Conservation (phyloP, 2,888 invertebrate species). For the Athripsodes cinereus region DNA sequence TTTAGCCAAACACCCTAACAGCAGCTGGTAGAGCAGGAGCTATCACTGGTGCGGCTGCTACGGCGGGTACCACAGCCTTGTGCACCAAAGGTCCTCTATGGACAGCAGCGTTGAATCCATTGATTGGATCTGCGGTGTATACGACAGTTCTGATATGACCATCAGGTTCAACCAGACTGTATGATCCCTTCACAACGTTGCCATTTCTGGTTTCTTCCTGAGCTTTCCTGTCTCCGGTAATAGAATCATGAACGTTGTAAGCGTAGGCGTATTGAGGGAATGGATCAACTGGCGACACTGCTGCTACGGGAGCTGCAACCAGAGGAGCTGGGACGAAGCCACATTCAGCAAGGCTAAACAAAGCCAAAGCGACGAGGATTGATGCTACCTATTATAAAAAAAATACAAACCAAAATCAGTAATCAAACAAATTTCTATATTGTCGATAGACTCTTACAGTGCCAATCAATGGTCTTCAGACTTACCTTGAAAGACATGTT, state of each 20-base stretch:
- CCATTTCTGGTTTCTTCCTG: slow-evolving; percentile 35
- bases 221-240: slow-evolving; percentile 37
- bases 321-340: slow-evolving; percentile 24
- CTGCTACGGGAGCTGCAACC: slow-evolving; percentile 28
- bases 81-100: slow-evolving; percentile 31
- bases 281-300: slow-evolving; percentile 28
- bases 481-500: slow-evolving; percentile 28
- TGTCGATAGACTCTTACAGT: too few species aligned
- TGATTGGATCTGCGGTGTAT: slow-evolving; percentile 35
- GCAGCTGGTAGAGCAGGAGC: slow-evolving; percentile 17
- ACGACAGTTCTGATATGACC: slow-evolving; percentile 35
- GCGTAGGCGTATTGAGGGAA: slow-evolving; percentile 37
- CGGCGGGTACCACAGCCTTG: slow-evolving; percentile 21
- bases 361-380: slow-evolving; percentile 19
- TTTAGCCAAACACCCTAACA: slow-evolving; percentile 19
- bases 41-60: slow-evolving; percentile 3
- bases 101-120: slow-evolving; percentile 38
- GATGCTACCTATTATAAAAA: slow-evolving; percentile 20
- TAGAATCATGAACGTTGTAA: slow-evolving; percentile 36
- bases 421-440: neutral
- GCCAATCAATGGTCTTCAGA: too few species aligned
- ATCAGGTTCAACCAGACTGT: slow-evolving; percentile 35
- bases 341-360: slow-evolving; percentile 23
- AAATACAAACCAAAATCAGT: neutral
- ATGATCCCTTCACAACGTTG: slow-evolving; percentile 36